Conservation (phyloP, 2,113 vertebrate genomes). For the Vulpes vulpes region DNA sequence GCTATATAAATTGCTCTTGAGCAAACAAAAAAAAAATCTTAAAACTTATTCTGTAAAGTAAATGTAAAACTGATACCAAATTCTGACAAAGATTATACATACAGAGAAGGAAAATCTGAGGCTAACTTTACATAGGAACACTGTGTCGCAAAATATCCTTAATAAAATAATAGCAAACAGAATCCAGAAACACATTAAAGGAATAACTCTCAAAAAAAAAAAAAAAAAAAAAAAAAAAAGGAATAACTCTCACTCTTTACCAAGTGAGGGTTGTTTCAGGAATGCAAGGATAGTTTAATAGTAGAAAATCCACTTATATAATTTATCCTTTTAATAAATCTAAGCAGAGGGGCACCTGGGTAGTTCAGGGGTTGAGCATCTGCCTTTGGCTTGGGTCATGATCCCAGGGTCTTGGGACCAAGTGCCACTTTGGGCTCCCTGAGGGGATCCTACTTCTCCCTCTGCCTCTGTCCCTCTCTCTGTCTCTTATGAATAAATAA, state of each 20-base stretch:
- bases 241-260: constrained; percentile 10
- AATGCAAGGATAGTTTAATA: constrained; percentile 16
- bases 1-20: not conserved
- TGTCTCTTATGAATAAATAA: too few species aligned
- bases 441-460: too few species aligned
- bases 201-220: constrained; percentile 15
- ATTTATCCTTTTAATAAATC: constrained; percentile 44
- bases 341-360: not conserved
- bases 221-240: too few species aligned
- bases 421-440: too few species aligned
- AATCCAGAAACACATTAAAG: not conserved
- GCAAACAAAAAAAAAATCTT: constrained; percentile 24
- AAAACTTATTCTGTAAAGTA: constrained; percentile 38
- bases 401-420: too few species aligned
- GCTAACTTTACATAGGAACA: not conserved
- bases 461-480: too few species aligned
- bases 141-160: not conserved
- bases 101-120: not conserved
- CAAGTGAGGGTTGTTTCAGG: not conserved
- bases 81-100: not conserved
- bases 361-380: too few species aligned
- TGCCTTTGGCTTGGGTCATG: too few species aligned
- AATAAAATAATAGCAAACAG: constrained; percentile 29
- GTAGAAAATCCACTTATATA: not conserved
- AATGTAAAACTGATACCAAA: constrained; percentile 14